Conservation (phyloP, 2,888 invertebrate genomes). For the Congeria kusceri region DNA sequence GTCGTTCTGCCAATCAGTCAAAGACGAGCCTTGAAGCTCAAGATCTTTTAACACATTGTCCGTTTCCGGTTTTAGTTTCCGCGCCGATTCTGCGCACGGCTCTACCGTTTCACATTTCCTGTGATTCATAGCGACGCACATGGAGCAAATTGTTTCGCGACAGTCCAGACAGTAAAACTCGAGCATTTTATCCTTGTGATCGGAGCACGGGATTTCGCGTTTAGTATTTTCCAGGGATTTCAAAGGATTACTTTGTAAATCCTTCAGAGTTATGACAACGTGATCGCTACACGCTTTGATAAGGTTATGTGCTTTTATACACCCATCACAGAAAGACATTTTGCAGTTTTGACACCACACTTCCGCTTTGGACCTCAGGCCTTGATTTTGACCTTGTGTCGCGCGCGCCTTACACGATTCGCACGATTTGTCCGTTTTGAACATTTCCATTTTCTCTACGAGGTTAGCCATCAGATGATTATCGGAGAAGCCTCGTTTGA, state of each 20-base stretch:
- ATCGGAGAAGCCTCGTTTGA: slow-evolving; percentile 63
- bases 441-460: slow-evolving; percentile 70
- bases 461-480: slow-evolving; percentile 69
- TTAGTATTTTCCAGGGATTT: slow-evolving; percentile 65
- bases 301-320: slow-evolving; percentile 71
- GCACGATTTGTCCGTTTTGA: slow-evolving; percentile 63
- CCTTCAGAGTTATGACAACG: slow-evolving; percentile 63
- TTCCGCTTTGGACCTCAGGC: slow-evolving; percentile 59
- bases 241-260: slow-evolving; percentile 67
- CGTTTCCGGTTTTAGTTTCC: slow-evolving; percentile 69
- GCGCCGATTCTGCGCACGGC: slow-evolving; percentile 67
- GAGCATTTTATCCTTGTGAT: slow-evolving; percentile 68
- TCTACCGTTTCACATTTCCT: slow-evolving; percentile 73
- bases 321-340: slow-evolving; percentile 68
- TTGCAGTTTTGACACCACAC: slow-evolving; percentile 72
- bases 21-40: slow-evolving; percentile 57
- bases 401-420: slow-evolving; percentile 66
- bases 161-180: slow-evolving; percentile 75
- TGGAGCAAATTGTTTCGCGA: slow-evolving; percentile 68
- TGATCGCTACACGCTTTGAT: slow-evolving; percentile 73
- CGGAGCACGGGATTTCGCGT: slow-evolving; percentile 68
- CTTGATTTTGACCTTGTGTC: slow-evolving; percentile 37
- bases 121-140: slow-evolving; percentile 73
- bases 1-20: slow-evolving; percentile 68
- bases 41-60: slow-evolving; percentile 66